Evolutionary conservation across 30 jellyfish, hydroid and myxozoan species (phyloP), one percentile per base, ranked within the genome.

Genomic region (Rhopilema esculentum): DNA sequence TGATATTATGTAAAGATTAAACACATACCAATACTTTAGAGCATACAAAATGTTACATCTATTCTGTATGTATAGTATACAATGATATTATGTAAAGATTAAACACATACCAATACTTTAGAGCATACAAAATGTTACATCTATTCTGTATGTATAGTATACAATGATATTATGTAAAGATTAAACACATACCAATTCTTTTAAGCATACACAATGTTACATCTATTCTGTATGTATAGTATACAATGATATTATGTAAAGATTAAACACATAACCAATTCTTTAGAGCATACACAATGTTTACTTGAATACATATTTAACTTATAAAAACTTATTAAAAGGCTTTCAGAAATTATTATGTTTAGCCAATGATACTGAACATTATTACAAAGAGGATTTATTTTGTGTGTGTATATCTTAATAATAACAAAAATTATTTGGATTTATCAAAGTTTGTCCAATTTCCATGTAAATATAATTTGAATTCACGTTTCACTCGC

Each of bases 151-250:
- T n/a, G n/a, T n/a, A n/a, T n/a, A n/a, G n/a, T n/a, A n/a, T n/a
- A n/a, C n/a, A n/a, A n/a, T n/a, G n/a, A n/a, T n/a, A n/a, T n/a
- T n/a, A n/a, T n/a, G n/a, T n/a, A n/a, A n/a, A n/a, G n/a, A n/a
- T n/a, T n/a, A n/a, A n/a, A n/a, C n/a, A 73, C 84, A 73, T 32
- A 67, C 31, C 29, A 73, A 40, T 40, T 29, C 84, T 21, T 73
- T 67, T 67, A 73, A 73, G 87, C 16, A 20, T 87, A n/a, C n/a
- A n/a, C n/a, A n/a, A n/a, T n/a, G n/a, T n/a, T 12, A 40, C 57
- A 12, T 6, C 57, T 40, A n/a, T n/a, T n/a, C n/a, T 2, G 57
- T 40, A 40, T 40, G 6, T 40, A 40, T 40, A 40, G 9, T 40
- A 2, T 40, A 40, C 9, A 40, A 40, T 40, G 57, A 40, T 2